These are phyloP conservation scores for Meleagris gallopavo DNA, from an alignment of 2,113 vertebrate genomes.

Conservation along the genomic window DNA sequence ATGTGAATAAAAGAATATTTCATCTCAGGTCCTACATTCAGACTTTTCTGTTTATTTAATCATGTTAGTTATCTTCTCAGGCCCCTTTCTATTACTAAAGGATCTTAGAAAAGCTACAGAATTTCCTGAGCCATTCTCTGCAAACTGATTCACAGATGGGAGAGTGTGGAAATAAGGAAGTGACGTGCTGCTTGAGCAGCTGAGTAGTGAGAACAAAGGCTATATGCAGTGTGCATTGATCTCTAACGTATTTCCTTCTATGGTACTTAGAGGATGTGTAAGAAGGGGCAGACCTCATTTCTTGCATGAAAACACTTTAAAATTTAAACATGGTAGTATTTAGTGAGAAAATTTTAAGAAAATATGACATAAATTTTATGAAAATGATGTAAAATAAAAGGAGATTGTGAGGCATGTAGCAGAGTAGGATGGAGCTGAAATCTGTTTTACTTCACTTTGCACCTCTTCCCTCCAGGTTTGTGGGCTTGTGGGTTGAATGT, in stretches of 20 bases:
- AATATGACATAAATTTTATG: not conserved
- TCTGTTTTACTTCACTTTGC: not conserved
- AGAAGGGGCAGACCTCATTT: not conserved
- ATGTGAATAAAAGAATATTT: not conserved
- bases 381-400: not conserved
- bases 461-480: conserved; percentile 13
- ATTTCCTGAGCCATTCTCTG: not conserved
- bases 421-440: not conserved
- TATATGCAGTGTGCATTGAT: not conserved
- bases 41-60: not conserved
- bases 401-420: not conserved
- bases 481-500: conserved; percentile 11
- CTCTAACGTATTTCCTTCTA: not conserved
- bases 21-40: not conserved
- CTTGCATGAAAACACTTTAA: not conserved
- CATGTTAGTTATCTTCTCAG: not conserved
- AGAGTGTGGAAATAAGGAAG: conserved; percentile 8
- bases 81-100: not conserved
- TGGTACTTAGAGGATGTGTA: not conserved
- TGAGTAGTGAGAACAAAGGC: not conserved
- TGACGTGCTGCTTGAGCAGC: not conserved
- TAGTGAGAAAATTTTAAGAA: not conserved
- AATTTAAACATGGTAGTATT: not conserved
- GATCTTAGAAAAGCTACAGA: not conserved
- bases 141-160: not conserved